Evolutionary conservation across 2,113 vertebrate species (phyloP), one percentile per base, ranked within the genome.

Genomic region (Motacilla alba): DNA sequence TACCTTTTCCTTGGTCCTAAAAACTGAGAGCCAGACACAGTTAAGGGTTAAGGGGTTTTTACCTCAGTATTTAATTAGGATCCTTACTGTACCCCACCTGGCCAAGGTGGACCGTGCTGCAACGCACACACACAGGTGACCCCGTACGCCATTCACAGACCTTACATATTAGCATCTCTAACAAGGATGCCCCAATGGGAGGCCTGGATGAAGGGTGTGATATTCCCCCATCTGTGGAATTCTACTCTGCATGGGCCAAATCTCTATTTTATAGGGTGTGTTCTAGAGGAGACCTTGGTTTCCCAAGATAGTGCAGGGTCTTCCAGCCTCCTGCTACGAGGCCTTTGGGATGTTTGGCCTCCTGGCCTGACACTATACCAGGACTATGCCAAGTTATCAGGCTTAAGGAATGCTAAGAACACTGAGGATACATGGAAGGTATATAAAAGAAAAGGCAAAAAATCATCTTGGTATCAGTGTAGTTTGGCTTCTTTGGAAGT

Each of bases 251-350:
- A 56, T 27, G 52, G 16, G 31, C 17, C 31, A 44, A 15, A 73
- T 15, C 50, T 43, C 69, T 27, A 4, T 28, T 41, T 52, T 13
- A 18, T 20, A 13, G 28, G 7, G 1, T 11, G 7, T 43, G 37
- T 6, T 55, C 50, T 8, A 10, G 60, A 41, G 13, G 11, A 11
- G 11, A 35, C 67, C 47, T 5, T 50, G n/a, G 26, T 31, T 24
- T 53, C 35, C 35, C 28, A 41, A 18, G 19, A 15, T 0, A 19
- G 8, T 0, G 4, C 6, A 10, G 28, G 69, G 11, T 18, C 53
- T 26, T 55, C 37, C 2, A 0, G 50, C 37, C 50, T 33, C 68
- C 28, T 39, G 8, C 37, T 27, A 17, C 5, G 4, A 39, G 35
- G 16, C 35, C 59, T 41, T 28, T 28, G 6, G 69, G 50, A 33